Conservation (phyloP, 2,113 vertebrate species). For the Alaudala cheleensis region DNA sequence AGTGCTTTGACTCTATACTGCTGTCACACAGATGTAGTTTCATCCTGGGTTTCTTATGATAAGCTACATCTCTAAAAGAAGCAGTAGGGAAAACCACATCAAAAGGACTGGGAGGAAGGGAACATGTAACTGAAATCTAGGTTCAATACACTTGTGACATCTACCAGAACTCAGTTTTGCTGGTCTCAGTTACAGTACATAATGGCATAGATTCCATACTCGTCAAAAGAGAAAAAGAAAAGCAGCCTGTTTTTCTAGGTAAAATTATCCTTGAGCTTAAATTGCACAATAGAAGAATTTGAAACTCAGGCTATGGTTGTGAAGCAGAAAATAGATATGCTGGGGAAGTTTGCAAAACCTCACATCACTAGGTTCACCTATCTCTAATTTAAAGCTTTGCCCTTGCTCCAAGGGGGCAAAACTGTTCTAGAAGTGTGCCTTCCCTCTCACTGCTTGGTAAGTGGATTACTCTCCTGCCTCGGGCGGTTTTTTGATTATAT, state of each 20-base stretch:
- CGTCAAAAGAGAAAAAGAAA: not conserved
- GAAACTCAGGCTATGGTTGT: not conserved
- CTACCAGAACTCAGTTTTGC: not conserved
- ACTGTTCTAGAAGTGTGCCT: not conserved
- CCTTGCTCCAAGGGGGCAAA: not conserved
- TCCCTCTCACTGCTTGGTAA: conserved; percentile 4
- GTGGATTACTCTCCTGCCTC: conserved; percentile 9
- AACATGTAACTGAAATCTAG: not conserved
- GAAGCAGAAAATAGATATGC: conserved; percentile 3
- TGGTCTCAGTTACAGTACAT: not conserved
- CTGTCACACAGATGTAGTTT: not conserved
- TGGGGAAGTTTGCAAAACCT: conserved; percentile 22
- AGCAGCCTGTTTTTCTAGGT: not conserved
- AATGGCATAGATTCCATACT: not conserved
- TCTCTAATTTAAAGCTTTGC: conserved; percentile 3
- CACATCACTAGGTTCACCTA: not conserved
- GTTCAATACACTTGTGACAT: not conserved
- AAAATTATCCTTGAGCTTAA: not conserved
- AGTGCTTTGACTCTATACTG: not conserved
- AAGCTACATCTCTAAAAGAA: not conserved
- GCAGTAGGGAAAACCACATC: not conserved
- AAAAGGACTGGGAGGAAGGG: not conserved
- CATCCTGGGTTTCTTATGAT: not conserved
- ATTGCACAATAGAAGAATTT: not conserved
- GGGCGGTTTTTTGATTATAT: conserved; percentile 16